Evolutionary conservation across 2,113 vertebrate genomes (phyloP).

Genomic region (Caranx melampygus): DNA sequence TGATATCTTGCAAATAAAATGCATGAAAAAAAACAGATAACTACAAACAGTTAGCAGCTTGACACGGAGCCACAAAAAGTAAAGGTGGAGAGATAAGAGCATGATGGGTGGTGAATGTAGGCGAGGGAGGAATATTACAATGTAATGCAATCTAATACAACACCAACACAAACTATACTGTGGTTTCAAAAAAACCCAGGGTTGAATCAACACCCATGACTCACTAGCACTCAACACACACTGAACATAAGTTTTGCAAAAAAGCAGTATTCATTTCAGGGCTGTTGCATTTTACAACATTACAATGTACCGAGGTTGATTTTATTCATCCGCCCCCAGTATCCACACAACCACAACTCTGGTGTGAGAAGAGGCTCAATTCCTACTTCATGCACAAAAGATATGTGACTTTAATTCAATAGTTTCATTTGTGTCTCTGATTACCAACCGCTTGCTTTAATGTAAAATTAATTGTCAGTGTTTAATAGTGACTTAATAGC

Average conservation of each 20-base stretch:
- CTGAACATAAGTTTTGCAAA: constrained; percentile 20
- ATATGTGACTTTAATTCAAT: background rate
- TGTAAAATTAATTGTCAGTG: background rate
- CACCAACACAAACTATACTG: constrained; percentile 10
- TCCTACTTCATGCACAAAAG: background rate
- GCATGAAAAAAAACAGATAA: constrained; percentile 17
- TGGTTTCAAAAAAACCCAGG: constrained; percentile 12
- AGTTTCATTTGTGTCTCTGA: background rate
- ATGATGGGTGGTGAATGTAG: constrained; percentile 34
- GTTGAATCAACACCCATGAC: constrained; percentile 29
- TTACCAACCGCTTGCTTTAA: background rate
- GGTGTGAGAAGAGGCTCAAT: background rate
- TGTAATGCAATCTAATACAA: constrained; percentile 30
- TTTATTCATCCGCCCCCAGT: constrained; percentile 14
- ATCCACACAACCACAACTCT: constrained; percentile 15
- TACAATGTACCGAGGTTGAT: constrained; percentile 10
- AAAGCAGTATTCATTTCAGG: background rate
- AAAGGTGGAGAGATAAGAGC: constrained; percentile 14
- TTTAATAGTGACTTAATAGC: background rate
- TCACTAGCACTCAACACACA: constrained; percentile 32
- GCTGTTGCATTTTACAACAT: constrained; percentile 29
- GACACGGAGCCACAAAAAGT: background rate
- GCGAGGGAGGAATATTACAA: constrained; percentile 34
- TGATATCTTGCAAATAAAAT: constrained; percentile 16
- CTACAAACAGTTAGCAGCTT: constrained; percentile 5